Percentiles rank a stretch among this genome's conserved stretches.
Conservation (phyloP, 2,797 vertebrate species). For the Manis pentadactyla region DNA sequence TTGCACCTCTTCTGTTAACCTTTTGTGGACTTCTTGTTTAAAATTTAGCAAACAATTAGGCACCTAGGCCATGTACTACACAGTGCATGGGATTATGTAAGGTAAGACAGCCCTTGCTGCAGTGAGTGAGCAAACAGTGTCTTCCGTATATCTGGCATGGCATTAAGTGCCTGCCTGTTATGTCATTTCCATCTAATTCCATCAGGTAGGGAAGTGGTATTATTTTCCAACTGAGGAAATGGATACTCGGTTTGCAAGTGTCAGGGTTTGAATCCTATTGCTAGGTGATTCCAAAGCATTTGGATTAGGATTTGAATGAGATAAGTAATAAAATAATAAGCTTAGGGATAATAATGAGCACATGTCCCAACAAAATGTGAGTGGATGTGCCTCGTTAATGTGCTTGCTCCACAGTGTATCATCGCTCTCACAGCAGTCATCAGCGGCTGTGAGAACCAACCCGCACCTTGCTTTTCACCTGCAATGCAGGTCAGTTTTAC, state of each 20-base stretch:
- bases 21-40: constrained; percentile 14
- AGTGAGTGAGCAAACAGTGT: neutral
- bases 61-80: neutral
- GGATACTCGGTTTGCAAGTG: neutral
- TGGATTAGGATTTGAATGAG: neutral
- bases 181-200: neutral
- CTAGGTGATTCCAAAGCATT: constrained; percentile 35
- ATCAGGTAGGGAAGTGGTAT: neutral
- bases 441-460: neutral
- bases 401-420: neutral
- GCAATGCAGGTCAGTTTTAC: neutral
- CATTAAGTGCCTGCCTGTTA: neutral
- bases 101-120: neutral
- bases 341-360: neutral
- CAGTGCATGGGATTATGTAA: neutral
- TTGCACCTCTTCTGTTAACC: neutral
- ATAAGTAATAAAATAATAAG: neutral
- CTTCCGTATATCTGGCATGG: neutral
- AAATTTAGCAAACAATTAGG: constrained; percentile 44
- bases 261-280: constrained; percentile 32
- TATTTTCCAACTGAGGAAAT: constrained; percentile 27
- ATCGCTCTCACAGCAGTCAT: neutral
- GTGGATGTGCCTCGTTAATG: neutral
- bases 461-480: neutral
- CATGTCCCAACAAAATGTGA: neutral